A percentile compares a stretch with the other conserved stretches of the same genome.
Evolutionary conservation across 2,797 vertebrate species (phyloP).

Genomic region (Siniperca obscura): DNA sequence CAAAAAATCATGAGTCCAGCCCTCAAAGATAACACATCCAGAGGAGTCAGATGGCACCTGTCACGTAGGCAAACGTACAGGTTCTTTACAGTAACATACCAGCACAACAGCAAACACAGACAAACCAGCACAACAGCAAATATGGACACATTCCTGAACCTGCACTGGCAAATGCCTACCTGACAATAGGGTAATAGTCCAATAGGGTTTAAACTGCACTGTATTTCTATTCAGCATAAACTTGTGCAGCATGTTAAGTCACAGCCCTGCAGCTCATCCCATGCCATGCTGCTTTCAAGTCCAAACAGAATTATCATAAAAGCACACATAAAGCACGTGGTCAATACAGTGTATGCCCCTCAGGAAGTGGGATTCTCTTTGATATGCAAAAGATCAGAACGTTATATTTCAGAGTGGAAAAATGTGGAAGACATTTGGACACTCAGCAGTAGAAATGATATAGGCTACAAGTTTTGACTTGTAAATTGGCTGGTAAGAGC

Average conservation of each 20-base stretch:
- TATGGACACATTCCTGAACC: slow-evolving; percentile 43
- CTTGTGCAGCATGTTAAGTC: neutral
- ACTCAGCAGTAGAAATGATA: neutral
- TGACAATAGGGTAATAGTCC: neutral
- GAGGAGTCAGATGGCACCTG: slow-evolving; percentile 55
- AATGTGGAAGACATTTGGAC: neutral
- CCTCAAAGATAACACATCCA: slow-evolving; percentile 68
- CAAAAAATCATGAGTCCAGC: slow-evolving; percentile 45
- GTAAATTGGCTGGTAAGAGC: slow-evolving; percentile 8
- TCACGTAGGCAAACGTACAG: slow-evolving; percentile 73
- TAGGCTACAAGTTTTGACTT: neutral
- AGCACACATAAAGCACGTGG: neutral
- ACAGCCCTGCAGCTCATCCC: slow-evolving; percentile 5
- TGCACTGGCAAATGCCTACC: slow-evolving; percentile 14
- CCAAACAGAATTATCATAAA: neutral
- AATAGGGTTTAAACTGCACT: neutral
- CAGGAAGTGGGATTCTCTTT: neutral
- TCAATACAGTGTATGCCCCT: too few species aligned
- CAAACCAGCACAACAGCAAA: slow-evolving; percentile 56
- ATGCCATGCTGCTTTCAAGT: neutral
- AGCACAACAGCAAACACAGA: slow-evolving; percentile 48
- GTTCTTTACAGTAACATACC: slow-evolving; percentile 51
- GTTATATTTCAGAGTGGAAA: neutral
- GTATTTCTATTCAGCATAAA: slow-evolving; percentile 3
- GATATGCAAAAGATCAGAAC: neutral